A percentile compares a stretch with the other conserved stretches of the same genome.
Conservation (phyloP, 2,797 vertebrate genomes). For the Brotula barbata region DNA sequence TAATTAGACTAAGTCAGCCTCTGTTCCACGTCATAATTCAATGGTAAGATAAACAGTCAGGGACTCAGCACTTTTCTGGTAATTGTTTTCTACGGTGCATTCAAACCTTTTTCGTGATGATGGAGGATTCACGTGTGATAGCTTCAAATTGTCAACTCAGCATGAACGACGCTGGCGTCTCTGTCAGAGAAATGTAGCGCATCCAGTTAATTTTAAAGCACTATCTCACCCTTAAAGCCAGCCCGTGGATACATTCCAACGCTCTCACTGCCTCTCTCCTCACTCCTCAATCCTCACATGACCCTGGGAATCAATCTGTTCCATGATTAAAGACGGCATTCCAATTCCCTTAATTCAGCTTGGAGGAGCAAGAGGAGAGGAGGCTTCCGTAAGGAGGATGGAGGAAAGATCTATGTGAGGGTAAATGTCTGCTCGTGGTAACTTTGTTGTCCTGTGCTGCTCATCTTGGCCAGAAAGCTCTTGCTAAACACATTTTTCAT, state of each 20-base stretch:
- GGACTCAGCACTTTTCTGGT: slow-evolving; percentile 1
- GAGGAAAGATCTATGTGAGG: neutral
- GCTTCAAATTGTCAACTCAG: slow-evolving; percentile 5
- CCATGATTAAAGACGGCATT: neutral
- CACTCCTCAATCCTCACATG: neutral
- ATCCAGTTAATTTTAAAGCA: slow-evolving; percentile 1
- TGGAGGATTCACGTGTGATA: slow-evolving; percentile 6
- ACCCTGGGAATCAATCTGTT: neutral
- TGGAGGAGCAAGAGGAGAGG: neutral
- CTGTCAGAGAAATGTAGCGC: neutral
- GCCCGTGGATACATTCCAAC: neutral
- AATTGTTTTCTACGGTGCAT: slow-evolving; percentile 7
- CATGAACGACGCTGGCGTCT: neutral
- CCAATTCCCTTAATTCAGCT: neutral
- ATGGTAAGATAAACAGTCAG: slow-evolving; percentile 19
- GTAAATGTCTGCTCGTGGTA: neutral
- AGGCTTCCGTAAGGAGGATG: neutral
- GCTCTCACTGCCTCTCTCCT: neutral
- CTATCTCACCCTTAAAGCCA: neutral
- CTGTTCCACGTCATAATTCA: slow-evolving; percentile 20
- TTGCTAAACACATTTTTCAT: no score
- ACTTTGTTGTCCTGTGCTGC: no score
- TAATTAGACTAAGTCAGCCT: slow-evolving; percentile 33
- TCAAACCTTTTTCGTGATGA: slow-evolving; percentile 2
- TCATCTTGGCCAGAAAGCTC: no score